Percentiles rank a stretch among this genome's conserved stretches.
These are phyloP conservation scores for Casuarius casuarius DNA, from an alignment of 2,113 vertebrate species.

Conservation along the genomic window DNA sequence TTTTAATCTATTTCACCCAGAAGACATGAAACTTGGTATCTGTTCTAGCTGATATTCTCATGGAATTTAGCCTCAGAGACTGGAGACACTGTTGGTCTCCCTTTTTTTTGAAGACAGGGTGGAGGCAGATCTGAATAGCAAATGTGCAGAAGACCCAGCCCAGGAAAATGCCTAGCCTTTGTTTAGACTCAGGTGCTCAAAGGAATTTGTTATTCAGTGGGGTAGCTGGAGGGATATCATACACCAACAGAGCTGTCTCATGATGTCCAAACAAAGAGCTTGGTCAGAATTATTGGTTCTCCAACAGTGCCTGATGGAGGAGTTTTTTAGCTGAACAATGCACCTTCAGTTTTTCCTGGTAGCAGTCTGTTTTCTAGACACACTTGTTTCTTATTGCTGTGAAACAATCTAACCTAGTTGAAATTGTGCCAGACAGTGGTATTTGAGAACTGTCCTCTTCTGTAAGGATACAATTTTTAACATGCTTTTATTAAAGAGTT, in stretches of 20 bases:
- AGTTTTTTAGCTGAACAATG: background rate
- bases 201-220: background rate
- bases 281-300: background rate
- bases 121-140: background rate
- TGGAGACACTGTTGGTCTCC: background rate
- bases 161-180: background rate
- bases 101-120: fast-evolving
- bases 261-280: background rate
- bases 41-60: background rate
- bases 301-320: background rate
- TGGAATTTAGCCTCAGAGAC: background rate
- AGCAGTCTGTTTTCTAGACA: background rate
- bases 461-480: background rate
- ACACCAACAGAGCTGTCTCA: background rate
- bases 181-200: background rate
- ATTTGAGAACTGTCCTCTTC: background rate
- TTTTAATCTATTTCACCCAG: background rate
- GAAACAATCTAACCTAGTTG: background rate
- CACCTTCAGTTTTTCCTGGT: background rate
- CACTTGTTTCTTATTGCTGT: background rate
- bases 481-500: background rate
- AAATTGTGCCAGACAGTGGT: background rate
- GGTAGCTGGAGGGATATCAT: background rate
- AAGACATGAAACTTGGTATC: background rate
- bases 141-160: background rate